These are phyloP conservation scores for Limanda limanda DNA, from an alignment of 2,113 vertebrate genomes.

Conservation along the genomic window DNA sequence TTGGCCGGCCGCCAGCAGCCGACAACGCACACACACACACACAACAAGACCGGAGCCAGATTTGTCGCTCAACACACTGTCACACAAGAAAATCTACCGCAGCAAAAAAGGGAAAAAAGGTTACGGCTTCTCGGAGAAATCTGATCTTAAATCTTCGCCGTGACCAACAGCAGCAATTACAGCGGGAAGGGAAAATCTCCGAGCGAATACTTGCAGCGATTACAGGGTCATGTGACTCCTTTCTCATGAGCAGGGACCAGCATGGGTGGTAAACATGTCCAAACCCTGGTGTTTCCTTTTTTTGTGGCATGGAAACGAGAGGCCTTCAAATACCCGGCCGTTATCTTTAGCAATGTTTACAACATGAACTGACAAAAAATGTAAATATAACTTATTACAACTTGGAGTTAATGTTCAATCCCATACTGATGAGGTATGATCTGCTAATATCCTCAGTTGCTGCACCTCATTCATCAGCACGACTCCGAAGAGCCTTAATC, in stretches of 20 bases:
- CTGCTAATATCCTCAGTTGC: no score
- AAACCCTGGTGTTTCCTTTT: conserved; percentile 1
- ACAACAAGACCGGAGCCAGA: conserved; percentile 14
- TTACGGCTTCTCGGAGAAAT: conserved; percentile 1
- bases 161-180: conserved; percentile 13
- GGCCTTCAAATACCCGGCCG: neutral
- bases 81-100: neutral
- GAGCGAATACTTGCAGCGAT: conserved; percentile 54
- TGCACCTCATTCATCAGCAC: no score
- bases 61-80: conserved; percentile 9
- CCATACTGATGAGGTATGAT: no score
- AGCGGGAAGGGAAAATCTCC: conserved; percentile 19
- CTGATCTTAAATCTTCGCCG: conserved; percentile 5
- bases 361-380: neutral
- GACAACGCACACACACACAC: conserved; percentile 20
- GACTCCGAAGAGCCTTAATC: neutral
- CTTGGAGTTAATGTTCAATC: no score
- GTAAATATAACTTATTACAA: neutral
- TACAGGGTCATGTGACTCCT: conserved; percentile 58
- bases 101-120: neutral
- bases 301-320: no score
- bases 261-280: conserved; percentile 12
- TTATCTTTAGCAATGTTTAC: conserved; percentile 5
- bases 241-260: conserved; percentile 41
- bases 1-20: conserved; percentile 29